These are phyloP conservation scores for Esperia sulphurella DNA, from an alignment of 2,888 invertebrate species.

Conservation along the genomic window DNA sequence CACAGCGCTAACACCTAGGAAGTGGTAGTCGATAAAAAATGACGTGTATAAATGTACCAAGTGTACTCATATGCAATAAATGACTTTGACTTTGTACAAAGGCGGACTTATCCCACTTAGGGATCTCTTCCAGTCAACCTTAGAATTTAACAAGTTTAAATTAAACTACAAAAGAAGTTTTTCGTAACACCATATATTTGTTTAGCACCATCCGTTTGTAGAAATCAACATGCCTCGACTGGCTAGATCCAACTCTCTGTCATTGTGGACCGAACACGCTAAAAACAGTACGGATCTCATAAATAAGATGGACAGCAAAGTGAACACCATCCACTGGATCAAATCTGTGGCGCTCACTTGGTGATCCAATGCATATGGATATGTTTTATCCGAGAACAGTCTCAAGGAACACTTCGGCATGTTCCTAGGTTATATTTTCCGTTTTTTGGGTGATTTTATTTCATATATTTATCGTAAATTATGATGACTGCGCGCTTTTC, in stretches of 20 bases:
- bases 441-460: background rate
- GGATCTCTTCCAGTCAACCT: no score
- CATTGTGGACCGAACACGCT: slow-evolving; percentile 30
- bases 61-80: no score
- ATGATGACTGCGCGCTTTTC: background rate
- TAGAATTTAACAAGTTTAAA: no score
- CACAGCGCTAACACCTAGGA: no score
- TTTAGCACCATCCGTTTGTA: background rate
- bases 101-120: no score
- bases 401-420: background rate
- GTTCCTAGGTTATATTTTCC: background rate
- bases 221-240: slow-evolving; percentile 41
- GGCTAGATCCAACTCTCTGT: slow-evolving; percentile 44
- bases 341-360: slow-evolving; percentile 38
- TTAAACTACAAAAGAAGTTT: no score
- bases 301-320: slow-evolving; percentile 38
- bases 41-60: no score
- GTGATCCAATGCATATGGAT: slow-evolving; percentile 33
- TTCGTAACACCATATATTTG: no score
- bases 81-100: no score
- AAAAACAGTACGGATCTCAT: slow-evolving; percentile 47
- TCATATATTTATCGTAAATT: background rate
- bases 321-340: slow-evolving; percentile 31
- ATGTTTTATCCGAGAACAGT: slow-evolving; percentile 32
- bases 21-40: no score